Conservation (phyloP, 2,113 vertebrate genomes). For the Typhlomys cinereus region DNA sequence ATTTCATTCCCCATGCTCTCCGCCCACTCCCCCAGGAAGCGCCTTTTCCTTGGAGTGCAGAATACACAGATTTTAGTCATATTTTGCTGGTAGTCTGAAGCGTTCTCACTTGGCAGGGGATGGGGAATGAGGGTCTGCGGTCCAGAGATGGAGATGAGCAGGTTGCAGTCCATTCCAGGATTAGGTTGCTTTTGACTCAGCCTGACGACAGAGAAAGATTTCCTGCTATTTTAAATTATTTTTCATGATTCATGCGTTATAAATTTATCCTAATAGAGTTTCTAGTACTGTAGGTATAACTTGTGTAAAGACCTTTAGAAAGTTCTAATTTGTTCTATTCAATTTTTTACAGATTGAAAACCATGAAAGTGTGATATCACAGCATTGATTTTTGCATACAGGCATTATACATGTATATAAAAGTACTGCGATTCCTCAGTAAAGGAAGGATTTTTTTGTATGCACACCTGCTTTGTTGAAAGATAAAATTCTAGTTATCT, state of each 20-base stretch:
- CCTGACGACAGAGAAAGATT: neutral
- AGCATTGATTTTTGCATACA: neutral
- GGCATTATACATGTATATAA: neutral
- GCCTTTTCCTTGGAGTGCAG: neutral
- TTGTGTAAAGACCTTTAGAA: neutral
- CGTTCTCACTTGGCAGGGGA: neutral
- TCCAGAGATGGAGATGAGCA: neutral
- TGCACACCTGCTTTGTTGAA: neutral
- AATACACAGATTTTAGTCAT: neutral
- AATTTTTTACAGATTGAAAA: neutral
- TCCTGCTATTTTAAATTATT: neutral
- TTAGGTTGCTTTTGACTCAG: neutral
- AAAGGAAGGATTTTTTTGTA: neutral
- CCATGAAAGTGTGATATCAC: neutral
- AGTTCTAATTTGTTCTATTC: neutral
- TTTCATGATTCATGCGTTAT: neutral
- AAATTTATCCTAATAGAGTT: neutral
- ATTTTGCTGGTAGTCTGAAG: neutral
- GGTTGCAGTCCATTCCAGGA: neutral
- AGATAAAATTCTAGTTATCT: neutral
- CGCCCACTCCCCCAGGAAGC: neutral
- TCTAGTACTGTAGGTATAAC: neutral
- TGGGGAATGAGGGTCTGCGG: neutral
- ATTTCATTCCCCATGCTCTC: neutral
- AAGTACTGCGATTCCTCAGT: neutral